Conservation (phyloP, 2,888 invertebrate genomes). For the Acleris laterana region DNA sequence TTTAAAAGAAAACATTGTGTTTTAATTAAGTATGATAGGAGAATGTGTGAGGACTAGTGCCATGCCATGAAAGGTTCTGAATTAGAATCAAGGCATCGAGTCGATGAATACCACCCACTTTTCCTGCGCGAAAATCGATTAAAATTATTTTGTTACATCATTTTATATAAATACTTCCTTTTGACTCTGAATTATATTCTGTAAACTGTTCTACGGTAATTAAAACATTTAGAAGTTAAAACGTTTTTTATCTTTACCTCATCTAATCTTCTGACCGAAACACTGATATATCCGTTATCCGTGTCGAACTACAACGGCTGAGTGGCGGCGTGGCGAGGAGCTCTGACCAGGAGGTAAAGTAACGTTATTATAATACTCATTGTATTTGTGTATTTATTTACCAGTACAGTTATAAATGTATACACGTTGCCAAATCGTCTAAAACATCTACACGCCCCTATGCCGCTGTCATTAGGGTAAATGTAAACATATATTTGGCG, state of each 20-base stretch:
- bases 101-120: slow-evolving; percentile 84
- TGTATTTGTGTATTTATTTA: too few relatives aligned
- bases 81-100: slow-evolving; percentile 82
- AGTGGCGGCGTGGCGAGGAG: too few relatives aligned
- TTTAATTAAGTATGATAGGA: slow-evolving; percentile 81
- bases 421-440: too few relatives aligned
- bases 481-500: too few relatives aligned
- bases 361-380: too few relatives aligned
- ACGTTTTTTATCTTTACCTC: slow-evolving; percentile 19
- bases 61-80: slow-evolving; percentile 84
- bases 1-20: slow-evolving; percentile 37
- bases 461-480: too few relatives aligned
- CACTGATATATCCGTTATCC: too few relatives aligned
- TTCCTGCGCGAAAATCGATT: slow-evolving; percentile 76
- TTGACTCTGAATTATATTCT: slow-evolving; percentile 68
- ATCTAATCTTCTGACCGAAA: too few relatives aligned
- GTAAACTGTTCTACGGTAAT: slow-evolving; percentile 79
- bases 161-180: slow-evolving; percentile 63
- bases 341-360: too few relatives aligned
- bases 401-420: too few relatives aligned
- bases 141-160: slow-evolving; percentile 69
- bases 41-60: slow-evolving; percentile 83
- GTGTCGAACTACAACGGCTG: too few relatives aligned
- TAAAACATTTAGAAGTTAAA: slow-evolving; percentile 73
- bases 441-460: too few relatives aligned